Percentiles rank a stretch among this genome's conserved stretches.
These are phyloP conservation scores for Hemaris fuciformis DNA, from an alignment of 2,888 invertebrate genomes.

Conservation along the genomic window DNA sequence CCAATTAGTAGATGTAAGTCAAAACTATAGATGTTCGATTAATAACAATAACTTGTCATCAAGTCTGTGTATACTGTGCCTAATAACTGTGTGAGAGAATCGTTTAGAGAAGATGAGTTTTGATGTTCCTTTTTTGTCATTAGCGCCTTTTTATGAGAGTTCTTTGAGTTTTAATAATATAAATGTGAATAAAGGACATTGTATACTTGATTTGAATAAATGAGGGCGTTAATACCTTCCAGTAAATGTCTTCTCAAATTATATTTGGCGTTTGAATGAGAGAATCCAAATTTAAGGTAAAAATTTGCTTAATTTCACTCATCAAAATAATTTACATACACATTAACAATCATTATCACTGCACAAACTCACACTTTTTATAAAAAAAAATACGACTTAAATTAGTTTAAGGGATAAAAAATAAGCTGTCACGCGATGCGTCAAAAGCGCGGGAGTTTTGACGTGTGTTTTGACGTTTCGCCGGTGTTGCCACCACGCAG, in stretches of 20 bases:
- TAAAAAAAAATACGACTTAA: neutral
- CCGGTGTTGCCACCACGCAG: neutral
- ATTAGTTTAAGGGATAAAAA: neutral
- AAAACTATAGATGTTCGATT: neutral
- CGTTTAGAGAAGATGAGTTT: neutral
- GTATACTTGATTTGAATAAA: neutral
- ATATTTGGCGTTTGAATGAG: neutral
- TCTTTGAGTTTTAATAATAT: neutral
- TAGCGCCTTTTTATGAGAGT: neutral
- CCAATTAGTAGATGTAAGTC: conserved; percentile 7
- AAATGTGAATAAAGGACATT: neutral
- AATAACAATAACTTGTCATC: neutral
- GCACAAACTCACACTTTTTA: neutral
- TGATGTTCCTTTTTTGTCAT: neutral
- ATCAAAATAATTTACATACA: neutral
- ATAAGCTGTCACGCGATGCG: neutral
- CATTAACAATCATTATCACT: neutral
- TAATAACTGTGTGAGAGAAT: neutral
- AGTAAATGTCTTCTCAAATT: neutral
- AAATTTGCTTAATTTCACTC: neutral
- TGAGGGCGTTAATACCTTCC: neutral
- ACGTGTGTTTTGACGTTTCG: neutral
- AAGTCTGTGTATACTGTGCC: neutral
- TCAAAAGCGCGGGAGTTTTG: neutral
- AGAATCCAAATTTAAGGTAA: neutral